These are phyloP conservation scores for Muntiacus reevesi DNA, from an alignment of 2,113 vertebrate species.

Conservation along the genomic window DNA sequence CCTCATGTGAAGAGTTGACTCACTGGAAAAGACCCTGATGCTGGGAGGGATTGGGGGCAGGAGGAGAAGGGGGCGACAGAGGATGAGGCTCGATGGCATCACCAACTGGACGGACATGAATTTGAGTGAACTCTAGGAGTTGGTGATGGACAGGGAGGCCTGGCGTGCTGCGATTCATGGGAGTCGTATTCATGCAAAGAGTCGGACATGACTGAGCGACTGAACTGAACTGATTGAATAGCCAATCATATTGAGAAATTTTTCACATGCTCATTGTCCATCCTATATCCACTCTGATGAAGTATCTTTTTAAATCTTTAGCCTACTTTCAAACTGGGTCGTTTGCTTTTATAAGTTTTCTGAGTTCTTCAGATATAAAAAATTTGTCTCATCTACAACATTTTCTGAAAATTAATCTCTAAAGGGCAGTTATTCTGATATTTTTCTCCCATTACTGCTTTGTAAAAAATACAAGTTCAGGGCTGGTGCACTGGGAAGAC, in stretches of 20 bases:
- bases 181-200: too few species aligned
- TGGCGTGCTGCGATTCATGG: too few species aligned
- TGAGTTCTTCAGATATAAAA: not conserved
- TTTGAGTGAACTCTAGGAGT: too few species aligned
- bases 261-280: not conserved
- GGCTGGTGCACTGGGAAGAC: too few species aligned
- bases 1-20: too few species aligned
- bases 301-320: not conserved
- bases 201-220: too few species aligned
- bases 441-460: not conserved
- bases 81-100: too few species aligned
- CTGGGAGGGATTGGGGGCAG: too few species aligned
- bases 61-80: too few species aligned
- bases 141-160: too few species aligned
- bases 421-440: not conserved
- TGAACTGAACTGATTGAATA: not conserved
- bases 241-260: not conserved
- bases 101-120: too few species aligned
- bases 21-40: too few species aligned
- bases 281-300: not conserved
- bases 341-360: not conserved
- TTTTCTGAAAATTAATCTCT: not conserved
- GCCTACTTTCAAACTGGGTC: not conserved
- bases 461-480: not conserved
- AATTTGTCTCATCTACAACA: not conserved